Percentiles rank a stretch among this genome's conserved stretches.
These are phyloP conservation scores for Noctilio leporinus DNA, from an alignment of 2,113 vertebrate species.

Conservation along the genomic window DNA sequence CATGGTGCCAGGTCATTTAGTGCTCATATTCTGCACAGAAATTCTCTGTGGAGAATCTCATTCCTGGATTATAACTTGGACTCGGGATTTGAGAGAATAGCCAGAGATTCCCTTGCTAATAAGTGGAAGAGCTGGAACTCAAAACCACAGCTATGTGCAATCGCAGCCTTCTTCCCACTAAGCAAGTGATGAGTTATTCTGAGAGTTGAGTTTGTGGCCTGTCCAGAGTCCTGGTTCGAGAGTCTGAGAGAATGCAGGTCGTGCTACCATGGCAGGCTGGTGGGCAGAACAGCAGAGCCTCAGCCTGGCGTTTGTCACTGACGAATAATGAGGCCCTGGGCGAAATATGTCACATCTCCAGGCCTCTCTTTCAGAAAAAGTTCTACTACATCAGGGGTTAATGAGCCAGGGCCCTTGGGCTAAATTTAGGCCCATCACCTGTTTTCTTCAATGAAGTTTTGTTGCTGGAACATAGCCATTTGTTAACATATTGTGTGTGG, in stretches of 20 bases:
- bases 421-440: neutral
- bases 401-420: neutral
- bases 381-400: neutral
- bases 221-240: neutral
- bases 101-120: neutral
- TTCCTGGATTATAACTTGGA: neutral
- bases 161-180: neutral
- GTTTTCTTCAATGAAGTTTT: neutral
- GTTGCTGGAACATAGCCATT: neutral
- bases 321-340: neutral
- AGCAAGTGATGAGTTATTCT: neutral
- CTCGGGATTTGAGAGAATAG: neutral
- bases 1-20: neutral
- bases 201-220: neutral
- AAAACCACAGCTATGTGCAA: neutral
- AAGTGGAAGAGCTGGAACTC: neutral
- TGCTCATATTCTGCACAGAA: neutral
- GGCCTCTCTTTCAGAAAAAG: neutral
- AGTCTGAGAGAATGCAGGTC: neutral
- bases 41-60: neutral
- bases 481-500: neutral
- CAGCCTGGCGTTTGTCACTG: neutral
- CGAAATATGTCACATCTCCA: neutral
- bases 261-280: neutral
- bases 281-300: neutral